Percentiles rank a stretch among this genome's conserved stretches.
Conservation (phyloP, 1,140 invertebrate genomes). For the Melanaphis sacchari region DNA sequence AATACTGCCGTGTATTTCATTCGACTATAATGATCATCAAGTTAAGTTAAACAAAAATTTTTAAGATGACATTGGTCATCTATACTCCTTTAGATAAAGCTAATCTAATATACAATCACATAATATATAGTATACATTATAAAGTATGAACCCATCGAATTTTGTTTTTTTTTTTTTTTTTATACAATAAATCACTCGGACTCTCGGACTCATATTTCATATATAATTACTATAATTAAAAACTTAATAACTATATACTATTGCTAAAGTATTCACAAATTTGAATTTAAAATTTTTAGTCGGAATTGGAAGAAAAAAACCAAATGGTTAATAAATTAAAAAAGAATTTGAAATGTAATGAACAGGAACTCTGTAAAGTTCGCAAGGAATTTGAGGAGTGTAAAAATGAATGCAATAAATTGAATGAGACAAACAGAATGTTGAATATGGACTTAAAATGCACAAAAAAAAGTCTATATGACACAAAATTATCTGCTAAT, state of each 20-base stretch:
- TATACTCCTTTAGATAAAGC: not conserved
- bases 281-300: not conserved
- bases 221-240: not conserved
- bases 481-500: not conserved
- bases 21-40: not conserved
- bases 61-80: not conserved
- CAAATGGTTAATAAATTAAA: not conserved
- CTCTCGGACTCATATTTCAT: not conserved
- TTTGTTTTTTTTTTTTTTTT: not conserved
- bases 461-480: not conserved
- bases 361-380: not conserved
- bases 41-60: not conserved
- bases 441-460: not conserved
- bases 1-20: not conserved
- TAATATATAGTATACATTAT: not conserved
- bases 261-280: not conserved
- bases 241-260: not conserved
- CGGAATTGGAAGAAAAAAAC: not conserved
- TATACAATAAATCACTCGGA: not conserved
- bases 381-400: not conserved
- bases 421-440: not conserved
- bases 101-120: not conserved
- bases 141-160: not conserved
- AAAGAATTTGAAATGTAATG: not conserved
- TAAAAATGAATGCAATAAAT: not conserved